phyloP scores from a whole-genome alignment of 1,140 invertebrate genomes.

The Aphelenchoides fujianensis region DNA sequence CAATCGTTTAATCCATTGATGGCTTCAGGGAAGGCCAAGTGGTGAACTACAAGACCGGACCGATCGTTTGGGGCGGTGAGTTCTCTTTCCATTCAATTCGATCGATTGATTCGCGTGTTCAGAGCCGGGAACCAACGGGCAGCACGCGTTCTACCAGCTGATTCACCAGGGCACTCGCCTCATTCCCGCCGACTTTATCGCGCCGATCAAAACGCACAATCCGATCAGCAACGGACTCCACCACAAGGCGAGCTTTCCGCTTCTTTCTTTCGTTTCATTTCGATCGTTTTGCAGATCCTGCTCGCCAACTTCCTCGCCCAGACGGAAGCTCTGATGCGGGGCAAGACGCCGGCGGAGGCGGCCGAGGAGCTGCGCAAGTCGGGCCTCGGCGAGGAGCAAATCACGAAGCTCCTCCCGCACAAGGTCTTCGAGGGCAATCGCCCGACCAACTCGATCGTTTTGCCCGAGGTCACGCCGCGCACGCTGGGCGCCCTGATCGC shows the following conservation, averaged over 20 bases:
- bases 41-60: conserved; percentile 81
- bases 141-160: conserved; percentile 94
- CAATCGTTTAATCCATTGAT: conserved; percentile 52
- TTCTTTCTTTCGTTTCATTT: too few relatives aligned
- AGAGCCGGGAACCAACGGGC: conserved; percentile 98
- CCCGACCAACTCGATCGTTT: conserved; percentile 94
- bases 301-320: conserved; percentile 96
- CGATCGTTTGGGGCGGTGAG: conserved; percentile 78
- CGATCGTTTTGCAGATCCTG: conserved; percentile 69
- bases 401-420: conserved; percentile 82
- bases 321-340: conserved; percentile 92
- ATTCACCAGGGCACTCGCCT: conserved; percentile 85
- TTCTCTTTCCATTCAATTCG: too few relatives aligned
- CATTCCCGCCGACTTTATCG: conserved; percentile 95
- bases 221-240: conserved; percentile 76
- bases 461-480: conserved; percentile 87
- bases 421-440: conserved; percentile 94
- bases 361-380: conserved; percentile 68
- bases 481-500: conserved; percentile 90
- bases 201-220: conserved; percentile 86
- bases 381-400: conserved; percentile 62
- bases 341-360: conserved; percentile 77
- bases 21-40: conserved; percentile 73
- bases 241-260: conserved; percentile 70
- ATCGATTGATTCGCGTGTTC: too few relatives aligned